Percentiles rank a stretch among this genome's conserved stretches.
These are phyloP conservation scores for Troglohyphantes excavatus DNA, from an alignment of 2,888 invertebrate genomes.

Conservation along the genomic window DNA sequence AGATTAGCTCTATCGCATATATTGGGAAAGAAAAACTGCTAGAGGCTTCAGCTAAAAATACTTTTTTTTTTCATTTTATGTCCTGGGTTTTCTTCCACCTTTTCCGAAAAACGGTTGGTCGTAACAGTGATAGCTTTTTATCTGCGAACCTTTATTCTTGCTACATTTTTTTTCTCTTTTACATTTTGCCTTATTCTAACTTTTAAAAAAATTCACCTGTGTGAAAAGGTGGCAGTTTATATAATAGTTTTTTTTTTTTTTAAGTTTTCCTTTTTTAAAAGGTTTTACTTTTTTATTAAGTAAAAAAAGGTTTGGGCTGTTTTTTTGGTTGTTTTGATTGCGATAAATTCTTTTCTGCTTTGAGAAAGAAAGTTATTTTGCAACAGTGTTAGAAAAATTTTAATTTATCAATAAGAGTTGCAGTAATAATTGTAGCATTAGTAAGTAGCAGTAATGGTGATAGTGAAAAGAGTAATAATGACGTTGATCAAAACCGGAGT, in stretches of 20 bases:
- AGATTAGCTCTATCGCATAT: slow-evolving; percentile 9
- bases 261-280: background rate
- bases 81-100: background rate
- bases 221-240: background rate
- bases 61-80: background rate
- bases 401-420: no score
- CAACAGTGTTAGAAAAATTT: no score
- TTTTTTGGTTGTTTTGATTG: background rate
- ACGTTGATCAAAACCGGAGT: no score
- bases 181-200: background rate
- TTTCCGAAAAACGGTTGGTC: slow-evolving; percentile 4
- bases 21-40: background rate
- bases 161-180: background rate
- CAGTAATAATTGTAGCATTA: no score
- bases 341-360: no score
- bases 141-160: slow-evolving; percentile 10
- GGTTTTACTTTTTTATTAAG: background rate
- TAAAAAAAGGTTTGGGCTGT: background rate
- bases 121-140: slow-evolving; percentile 27
- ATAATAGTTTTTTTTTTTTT: background rate
- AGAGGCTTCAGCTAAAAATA: background rate
- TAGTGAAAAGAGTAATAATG: no score
- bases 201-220: background rate
- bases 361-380: no score
- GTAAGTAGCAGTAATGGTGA: no score